Conservation (phyloP, 2,797 vertebrate genomes). For the Xerus rutilus region DNA sequence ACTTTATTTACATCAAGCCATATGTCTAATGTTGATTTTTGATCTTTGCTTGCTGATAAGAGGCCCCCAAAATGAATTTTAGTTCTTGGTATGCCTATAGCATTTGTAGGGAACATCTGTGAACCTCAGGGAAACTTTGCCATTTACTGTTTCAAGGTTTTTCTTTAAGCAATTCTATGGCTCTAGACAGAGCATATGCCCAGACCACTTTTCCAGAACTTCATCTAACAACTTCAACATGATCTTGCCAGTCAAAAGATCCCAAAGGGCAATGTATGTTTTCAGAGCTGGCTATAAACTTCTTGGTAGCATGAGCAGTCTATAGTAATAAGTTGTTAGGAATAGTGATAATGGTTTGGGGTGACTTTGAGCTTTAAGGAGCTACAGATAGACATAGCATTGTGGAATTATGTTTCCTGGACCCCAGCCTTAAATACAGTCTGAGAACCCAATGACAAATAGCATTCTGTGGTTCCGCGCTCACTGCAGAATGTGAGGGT, state of each 20-base stretch:
- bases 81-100: conserved; percentile 29
- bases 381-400: not conserved
- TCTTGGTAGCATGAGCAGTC: not conserved
- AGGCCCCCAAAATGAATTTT: not conserved
- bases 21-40: conserved; percentile 58
- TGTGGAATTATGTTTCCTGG: not conserved
- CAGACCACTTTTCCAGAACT: conserved; percentile 6
- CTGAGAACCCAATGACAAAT: not conserved
- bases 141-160: conserved; percentile 27
- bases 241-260: conserved; percentile 52
- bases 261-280: not conserved
- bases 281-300: conserved; percentile 23
- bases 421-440: not conserved
- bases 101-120: conserved; percentile 62
- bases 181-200: conserved; percentile 8
- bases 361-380: not conserved
- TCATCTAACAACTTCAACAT: not conserved
- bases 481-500: not conserved
- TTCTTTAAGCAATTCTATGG: not conserved
- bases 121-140: not conserved
- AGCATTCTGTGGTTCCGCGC: not conserved
- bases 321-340: not conserved
- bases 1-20: conserved; percentile 35
- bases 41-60: conserved; percentile 52
- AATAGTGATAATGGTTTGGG: not conserved